phyloP scores from a whole-genome alignment of 1,140 invertebrate species.

The Drosophila setifemur region DNA sequence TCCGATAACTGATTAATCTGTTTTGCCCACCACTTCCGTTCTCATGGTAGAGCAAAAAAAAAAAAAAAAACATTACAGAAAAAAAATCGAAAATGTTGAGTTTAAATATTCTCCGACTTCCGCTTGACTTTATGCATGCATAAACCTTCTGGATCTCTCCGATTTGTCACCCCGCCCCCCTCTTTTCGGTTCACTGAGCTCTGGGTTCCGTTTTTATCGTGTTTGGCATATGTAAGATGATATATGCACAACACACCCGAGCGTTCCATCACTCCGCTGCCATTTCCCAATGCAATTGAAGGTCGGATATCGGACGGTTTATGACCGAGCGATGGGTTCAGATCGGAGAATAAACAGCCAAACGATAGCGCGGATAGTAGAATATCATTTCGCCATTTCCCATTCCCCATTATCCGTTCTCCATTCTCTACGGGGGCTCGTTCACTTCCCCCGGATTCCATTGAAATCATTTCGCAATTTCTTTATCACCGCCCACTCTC shows the following conservation, averaged over 20 bases:
- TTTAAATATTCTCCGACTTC: constrained; percentile 49
- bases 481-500: constrained; percentile 16
- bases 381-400: constrained; percentile 6
- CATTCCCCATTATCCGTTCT: no score
- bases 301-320: constrained; percentile 34
- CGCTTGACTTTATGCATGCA: constrained; percentile 38
- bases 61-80: neutral
- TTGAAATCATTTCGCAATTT: constrained; percentile 18
- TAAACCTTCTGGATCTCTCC: constrained; percentile 12
- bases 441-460: neutral
- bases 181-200: constrained; percentile 8
- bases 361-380: neutral
- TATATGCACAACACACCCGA: constrained; percentile 18
- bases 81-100: neutral
- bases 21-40: constrained; percentile 13
- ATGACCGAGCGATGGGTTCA: constrained; percentile 17
- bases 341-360: neutral
- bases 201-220: constrained; percentile 24
- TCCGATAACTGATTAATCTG: constrained; percentile 5
- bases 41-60: neutral
- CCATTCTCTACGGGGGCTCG: constrained; percentile 20
- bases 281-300: constrained; percentile 37
- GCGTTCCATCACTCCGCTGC: neutral
- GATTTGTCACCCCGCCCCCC: neutral
- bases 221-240: constrained; percentile 66